Conservation (phyloP, 2,797 vertebrate species). For the Loris lydekkerianus region DNA sequence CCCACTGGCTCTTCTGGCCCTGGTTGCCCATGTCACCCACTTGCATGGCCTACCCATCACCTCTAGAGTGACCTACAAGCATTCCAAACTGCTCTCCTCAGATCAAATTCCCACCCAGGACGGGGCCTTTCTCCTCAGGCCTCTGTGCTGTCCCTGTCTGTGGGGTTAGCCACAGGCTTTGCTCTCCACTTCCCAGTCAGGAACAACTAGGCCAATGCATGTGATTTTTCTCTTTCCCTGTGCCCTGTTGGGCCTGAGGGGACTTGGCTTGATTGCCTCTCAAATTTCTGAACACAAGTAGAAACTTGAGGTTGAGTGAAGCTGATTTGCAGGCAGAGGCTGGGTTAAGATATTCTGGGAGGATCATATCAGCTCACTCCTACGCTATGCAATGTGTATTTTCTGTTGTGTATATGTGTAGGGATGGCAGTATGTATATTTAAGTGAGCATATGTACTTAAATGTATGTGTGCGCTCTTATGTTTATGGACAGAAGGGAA, state of each 20-base stretch:
- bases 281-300: constrained; percentile 17
- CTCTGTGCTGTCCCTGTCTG: not conserved
- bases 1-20: not conserved
- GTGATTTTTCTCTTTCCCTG: not conserved
- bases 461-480: not conserved
- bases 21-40: not conserved
- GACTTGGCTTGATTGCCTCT: constrained; percentile 56
- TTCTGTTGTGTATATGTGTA: not conserved
- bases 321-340: constrained; percentile 18
- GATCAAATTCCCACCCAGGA: not conserved
- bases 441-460: not conserved
- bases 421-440: not conserved
- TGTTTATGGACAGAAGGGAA: not conserved
- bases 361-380: constrained; percentile 43
- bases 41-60: not conserved
- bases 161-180: not conserved
- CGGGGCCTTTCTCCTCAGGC: not conserved
- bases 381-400: not conserved
- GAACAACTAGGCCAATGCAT: not conserved
- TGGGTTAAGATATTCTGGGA: constrained; percentile 58
- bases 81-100: not conserved
- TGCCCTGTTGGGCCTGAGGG: not conserved
- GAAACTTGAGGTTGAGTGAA: constrained; percentile 31
- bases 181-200: not conserved
- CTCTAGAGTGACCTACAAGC: not conserved